A percentile compares a stretch with the other conserved stretches of the same genome.
phyloP scores from a whole-genome alignment of 2,888 invertebrate genomes.

The Lymantria monacha region DNA sequence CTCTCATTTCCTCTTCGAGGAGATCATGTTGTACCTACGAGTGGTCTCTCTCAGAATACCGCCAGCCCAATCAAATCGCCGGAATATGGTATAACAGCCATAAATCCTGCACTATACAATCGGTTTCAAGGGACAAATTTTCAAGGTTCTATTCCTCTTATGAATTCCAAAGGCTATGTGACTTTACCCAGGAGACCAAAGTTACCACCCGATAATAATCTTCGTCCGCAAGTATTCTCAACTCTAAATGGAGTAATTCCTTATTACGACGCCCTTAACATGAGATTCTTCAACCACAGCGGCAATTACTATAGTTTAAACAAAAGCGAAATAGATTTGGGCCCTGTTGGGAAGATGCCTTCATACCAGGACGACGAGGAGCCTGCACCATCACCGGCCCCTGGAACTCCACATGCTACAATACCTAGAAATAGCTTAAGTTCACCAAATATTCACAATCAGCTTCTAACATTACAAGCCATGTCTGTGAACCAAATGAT shows the following conservation, averaged over 20 bases:
- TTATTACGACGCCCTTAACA: slow-evolving; percentile 90
- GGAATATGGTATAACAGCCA: slow-evolving; percentile 53
- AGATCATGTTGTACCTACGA: slow-evolving; percentile 79
- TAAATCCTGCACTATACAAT: slow-evolving; percentile 55
- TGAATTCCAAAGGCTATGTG: slow-evolving; percentile 89
- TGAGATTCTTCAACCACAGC: slow-evolving; percentile 92
- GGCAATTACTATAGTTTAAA: slow-evolving; percentile 89
- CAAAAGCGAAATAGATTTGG: slow-evolving; percentile 84
- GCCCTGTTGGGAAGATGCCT: slow-evolving; percentile 78
- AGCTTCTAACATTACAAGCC: slow-evolving; percentile 69
- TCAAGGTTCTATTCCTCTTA: slow-evolving; percentile 77
- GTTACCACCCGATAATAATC: slow-evolving; percentile 79
- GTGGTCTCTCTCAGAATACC: slow-evolving; percentile 41
- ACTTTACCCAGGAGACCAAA: slow-evolving; percentile 92
- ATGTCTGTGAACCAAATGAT: slow-evolving; percentile 54
- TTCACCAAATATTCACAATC: slow-evolving; percentile 78
- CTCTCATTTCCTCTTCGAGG: slow-evolving; percentile 87
- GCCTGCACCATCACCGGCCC: slow-evolving; percentile 76
- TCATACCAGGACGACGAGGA: slow-evolving; percentile 76
- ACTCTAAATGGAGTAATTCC: slow-evolving; percentile 76
- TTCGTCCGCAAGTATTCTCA: slow-evolving; percentile 66
- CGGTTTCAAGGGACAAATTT: slow-evolving; percentile 85
- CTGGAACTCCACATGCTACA: slow-evolving; percentile 74
- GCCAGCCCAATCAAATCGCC: slow-evolving; percentile 70
- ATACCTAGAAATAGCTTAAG: slow-evolving; percentile 76